Evolutionary conservation across 2,888 invertebrate genomes (phyloP).

Genomic region (Drosophila parthenogenetica): DNA sequence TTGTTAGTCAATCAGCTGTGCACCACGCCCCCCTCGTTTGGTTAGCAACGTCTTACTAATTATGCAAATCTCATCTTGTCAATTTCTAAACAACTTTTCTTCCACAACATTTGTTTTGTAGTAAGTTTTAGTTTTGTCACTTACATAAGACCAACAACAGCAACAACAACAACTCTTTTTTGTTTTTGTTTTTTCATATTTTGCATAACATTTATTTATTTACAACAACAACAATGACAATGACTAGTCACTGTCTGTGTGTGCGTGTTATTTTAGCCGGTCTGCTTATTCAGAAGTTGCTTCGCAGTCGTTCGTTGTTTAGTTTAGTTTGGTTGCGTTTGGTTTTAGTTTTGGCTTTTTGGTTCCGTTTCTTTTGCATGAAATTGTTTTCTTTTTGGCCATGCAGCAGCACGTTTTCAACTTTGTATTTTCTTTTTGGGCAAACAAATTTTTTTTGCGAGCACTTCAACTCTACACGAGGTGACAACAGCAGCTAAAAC

Average conservation of each 20-base stretch:
- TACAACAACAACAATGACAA: slow-evolving; percentile 27
- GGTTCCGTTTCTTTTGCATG: slow-evolving; percentile 23
- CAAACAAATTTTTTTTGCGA: slow-evolving; percentile 48
- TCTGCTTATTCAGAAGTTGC: slow-evolving; percentile 51
- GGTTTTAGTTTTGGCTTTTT: slow-evolving; percentile 18
- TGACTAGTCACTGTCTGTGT: slow-evolving; percentile 19
- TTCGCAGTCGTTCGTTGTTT: slow-evolving; percentile 17
- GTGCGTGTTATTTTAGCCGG: slow-evolving; percentile 8
- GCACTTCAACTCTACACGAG: slow-evolving; percentile 25
- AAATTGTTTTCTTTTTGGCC: slow-evolving; percentile 48
- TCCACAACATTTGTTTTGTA: slow-evolving; percentile 44
- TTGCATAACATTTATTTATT: slow-evolving; percentile 63
- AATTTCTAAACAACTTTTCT: slow-evolving; percentile 65
- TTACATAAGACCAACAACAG: slow-evolving; percentile 55
- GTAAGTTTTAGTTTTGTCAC: slow-evolving; percentile 20
- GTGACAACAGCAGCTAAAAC: slow-evolving; percentile 47
- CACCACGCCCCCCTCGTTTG: slow-evolving; percentile 28
- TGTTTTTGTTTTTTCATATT: slow-evolving; percentile 20
- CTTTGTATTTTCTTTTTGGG: slow-evolving; percentile 54
- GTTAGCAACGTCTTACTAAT: slow-evolving; percentile 69
- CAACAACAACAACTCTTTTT: slow-evolving; percentile 38
- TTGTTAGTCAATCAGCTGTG: slow-evolving; percentile 26
- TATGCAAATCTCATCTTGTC: slow-evolving; percentile 65
- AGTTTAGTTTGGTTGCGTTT: slow-evolving; percentile 11
- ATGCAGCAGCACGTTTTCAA: slow-evolving; percentile 70